Percentiles rank a stretch among this genome's conserved stretches.
These are phyloP conservation scores for Amphimallon solstitiale DNA, from an alignment of 2,888 invertebrate species.

Conservation along the genomic window DNA sequence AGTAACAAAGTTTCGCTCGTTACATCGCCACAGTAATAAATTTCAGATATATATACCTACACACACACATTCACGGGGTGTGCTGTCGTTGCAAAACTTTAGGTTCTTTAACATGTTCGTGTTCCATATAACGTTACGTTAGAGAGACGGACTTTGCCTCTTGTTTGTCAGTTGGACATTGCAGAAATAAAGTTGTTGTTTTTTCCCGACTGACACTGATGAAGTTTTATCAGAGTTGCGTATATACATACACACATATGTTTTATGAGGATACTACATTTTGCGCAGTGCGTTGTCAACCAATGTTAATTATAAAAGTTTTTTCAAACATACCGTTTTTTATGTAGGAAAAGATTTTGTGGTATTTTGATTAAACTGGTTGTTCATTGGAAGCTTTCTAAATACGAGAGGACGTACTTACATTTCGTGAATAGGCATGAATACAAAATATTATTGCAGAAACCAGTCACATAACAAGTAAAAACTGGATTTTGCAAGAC, in stretches of 20 bases:
- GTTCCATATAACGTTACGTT: background rate
- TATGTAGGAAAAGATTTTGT: too few species aligned
- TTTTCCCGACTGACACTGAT: background rate
- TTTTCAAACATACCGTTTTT: background rate
- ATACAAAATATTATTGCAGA: too few species aligned
- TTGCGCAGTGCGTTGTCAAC: too few species aligned
- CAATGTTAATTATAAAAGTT: background rate
- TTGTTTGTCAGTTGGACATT: constrained; percentile 18
- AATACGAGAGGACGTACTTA: too few species aligned
- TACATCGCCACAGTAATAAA: constrained; percentile 43
- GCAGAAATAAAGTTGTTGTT: constrained; percentile 5
- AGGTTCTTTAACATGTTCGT: constrained; percentile 16
- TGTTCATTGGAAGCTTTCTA: too few species aligned
- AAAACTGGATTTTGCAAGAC: too few species aligned
- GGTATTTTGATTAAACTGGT: too few species aligned
- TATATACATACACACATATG: background rate
- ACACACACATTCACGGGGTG: background rate
- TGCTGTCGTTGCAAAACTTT: constrained; percentile 25
- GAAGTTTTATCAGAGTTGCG: constrained; percentile 1
- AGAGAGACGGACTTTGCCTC: background rate
- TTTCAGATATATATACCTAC: constrained; percentile 40
- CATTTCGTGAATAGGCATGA: too few species aligned
- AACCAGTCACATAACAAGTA: too few species aligned
- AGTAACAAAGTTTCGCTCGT: constrained; percentile 48
- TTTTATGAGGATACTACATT: too few species aligned